Evolutionary conservation across 2,888 invertebrate species (phyloP).

Genomic region (Sesamia inferens): DNA sequence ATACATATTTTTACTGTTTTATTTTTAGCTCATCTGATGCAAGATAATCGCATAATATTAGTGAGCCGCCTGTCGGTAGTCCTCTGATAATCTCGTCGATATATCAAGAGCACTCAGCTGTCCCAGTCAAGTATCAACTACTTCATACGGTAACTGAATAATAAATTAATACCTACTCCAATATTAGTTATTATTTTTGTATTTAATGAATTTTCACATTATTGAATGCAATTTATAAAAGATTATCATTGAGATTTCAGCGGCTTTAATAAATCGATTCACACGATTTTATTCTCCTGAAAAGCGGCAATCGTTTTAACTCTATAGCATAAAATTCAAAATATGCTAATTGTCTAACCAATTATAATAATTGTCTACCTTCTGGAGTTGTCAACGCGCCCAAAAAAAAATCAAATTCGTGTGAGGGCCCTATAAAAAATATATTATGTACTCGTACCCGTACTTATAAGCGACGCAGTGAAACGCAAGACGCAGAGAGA

Average conservation of each 20-base stretch:
- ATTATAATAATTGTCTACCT: too few relatives aligned
- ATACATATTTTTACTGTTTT: not conserved
- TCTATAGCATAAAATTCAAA: too few relatives aligned
- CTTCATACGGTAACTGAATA: constrained; percentile 74
- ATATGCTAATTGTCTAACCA: too few relatives aligned
- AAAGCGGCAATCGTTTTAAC: too few relatives aligned
- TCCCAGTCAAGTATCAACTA: constrained; percentile 76
- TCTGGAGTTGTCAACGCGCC: too few relatives aligned
- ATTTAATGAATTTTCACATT: constrained; percentile 3
- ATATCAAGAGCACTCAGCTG: constrained; percentile 81
- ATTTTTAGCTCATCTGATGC: constrained; percentile 7
- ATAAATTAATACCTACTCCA: constrained; percentile 40
- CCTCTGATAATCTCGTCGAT: constrained; percentile 82
- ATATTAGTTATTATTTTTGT: constrained; percentile 38
- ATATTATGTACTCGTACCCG: too few relatives aligned
- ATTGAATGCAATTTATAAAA: not conserved
- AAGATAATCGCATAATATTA: constrained; percentile 53
- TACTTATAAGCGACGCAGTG: too few relatives aligned
- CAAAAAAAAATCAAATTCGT: too few relatives aligned
- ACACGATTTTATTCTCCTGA: too few relatives aligned
- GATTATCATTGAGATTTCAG: not conserved
- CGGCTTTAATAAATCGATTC: too few relatives aligned
- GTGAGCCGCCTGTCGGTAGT: constrained; percentile 66
- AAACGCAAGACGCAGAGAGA: too few relatives aligned
- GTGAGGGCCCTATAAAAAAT: too few relatives aligned